Base-by-base conservation (phyloP, 1,140 invertebrate genomes). In the Globodera ellingtonae region DNA sequence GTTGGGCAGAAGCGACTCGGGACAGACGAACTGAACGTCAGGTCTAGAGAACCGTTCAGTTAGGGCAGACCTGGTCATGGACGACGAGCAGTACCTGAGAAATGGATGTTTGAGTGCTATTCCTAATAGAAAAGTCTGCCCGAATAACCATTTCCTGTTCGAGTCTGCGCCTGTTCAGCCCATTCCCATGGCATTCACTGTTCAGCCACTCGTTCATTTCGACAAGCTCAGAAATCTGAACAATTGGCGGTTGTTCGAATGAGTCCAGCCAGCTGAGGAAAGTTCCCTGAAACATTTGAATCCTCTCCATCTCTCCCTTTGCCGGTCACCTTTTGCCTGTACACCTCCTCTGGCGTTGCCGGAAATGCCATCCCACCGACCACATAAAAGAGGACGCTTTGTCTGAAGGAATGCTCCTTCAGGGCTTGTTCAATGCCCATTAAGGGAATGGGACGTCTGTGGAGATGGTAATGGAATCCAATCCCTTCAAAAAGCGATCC, bases 391-490 rank as follows among this genome's bases (percentile, higher is more conserved):
- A 69, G 47, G 21, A 46, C 78, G 15, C 46, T 47, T 66, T 59
- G 74, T 46, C 47, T 76, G 10, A n/a, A 47, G 10, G 67, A 66
- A 48, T 44, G 24, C 56, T 77, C 21, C 6, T 77, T 82, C 46
- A 83, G 4, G 50, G 10, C 35, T 15, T 46, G 24, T 6, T 84
- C 83, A n/a, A 84, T 75, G 21, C 46, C 71, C 46, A 21, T 21
- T 13, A 72, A 18, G 24, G 21, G 24, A 1, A 84, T 48, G 18
- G 78, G 52, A 7, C 72, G 73, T 48, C 72, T 73, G 46, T 85
- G 81, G 24, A 21, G 48, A n/a, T 86, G 81, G 47, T 76, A 82
- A 73, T 84, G 84, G 59, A 82, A 86, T 24, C 50, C 70, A 15
- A 84, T 18, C 46, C 24, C 44, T 21, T 84, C 48, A 24, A 83